phyloP scores from a whole-genome alignment of 2,797 vertebrate genomes.

The Tangara arthus region DNA sequence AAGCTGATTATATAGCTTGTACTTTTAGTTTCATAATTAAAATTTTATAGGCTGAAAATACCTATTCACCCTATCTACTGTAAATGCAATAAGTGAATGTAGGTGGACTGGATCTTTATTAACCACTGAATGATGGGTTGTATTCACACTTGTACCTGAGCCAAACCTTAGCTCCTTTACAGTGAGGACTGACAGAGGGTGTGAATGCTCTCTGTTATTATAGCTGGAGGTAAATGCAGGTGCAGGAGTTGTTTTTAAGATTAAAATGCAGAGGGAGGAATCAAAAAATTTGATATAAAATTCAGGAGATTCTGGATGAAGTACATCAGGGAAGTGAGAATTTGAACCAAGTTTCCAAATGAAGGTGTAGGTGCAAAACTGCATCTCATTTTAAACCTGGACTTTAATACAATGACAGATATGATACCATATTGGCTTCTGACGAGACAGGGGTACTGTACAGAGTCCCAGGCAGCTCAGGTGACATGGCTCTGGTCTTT shows the following conservation, averaged over 20 bases:
- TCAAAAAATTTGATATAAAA: neutral
- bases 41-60: slow-evolving; percentile 65
- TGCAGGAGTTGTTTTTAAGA: neutral
- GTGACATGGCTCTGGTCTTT: neutral
- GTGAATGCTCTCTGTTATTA: neutral
- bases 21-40: slow-evolving; percentile 77
- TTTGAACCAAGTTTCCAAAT: neutral
- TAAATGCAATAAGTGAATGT: slow-evolving; percentile 54
- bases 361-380: neutral
- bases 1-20: slow-evolving; percentile 66
- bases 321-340: neutral
- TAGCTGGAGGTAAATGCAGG: neutral
- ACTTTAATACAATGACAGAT: neutral
- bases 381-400: neutral
- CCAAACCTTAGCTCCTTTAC: neutral
- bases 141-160: neutral
- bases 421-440: neutral
- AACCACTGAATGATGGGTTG: neutral
- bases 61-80: slow-evolving; percentile 27
- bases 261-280: neutral
- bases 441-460: neutral
- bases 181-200: neutral
- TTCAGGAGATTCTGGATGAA: neutral
- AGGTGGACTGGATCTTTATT: slow-evolving; percentile 57
- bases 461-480: neutral